Percentiles rank a stretch among this genome's conserved stretches.
Evolutionary conservation across 2,113 vertebrate species (phyloP).

Genomic region (Rousettus leschenaultii): DNA sequence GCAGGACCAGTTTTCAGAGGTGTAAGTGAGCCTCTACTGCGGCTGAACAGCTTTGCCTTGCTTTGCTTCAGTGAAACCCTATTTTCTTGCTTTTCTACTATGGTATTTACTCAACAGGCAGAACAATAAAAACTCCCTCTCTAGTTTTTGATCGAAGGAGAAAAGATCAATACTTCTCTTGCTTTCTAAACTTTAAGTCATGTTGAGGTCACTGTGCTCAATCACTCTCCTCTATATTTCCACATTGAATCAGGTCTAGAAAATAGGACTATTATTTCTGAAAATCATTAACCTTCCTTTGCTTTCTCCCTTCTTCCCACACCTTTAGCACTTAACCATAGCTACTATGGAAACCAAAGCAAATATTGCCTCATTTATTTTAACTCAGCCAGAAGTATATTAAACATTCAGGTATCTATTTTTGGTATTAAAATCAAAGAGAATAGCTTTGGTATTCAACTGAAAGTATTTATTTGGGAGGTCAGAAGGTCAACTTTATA

Average conservation of each 20-base stretch:
- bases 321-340: not conserved
- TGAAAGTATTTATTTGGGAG: not conserved
- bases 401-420: not conserved
- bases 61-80: not conserved
- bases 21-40: not conserved
- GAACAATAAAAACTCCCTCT: not conserved
- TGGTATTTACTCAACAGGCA: not conserved
- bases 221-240: not conserved
- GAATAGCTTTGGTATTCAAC: not conserved
- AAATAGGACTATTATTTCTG: slow-evolving; percentile 4
- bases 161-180: not conserved
- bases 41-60: not conserved
- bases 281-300: not conserved
- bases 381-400: not conserved
- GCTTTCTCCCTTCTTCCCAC: not conserved
- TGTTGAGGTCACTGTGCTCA: not conserved
- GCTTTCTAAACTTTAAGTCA: slow-evolving; percentile 40
- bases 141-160: not conserved
- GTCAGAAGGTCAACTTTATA: not conserved
- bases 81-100: not conserved
- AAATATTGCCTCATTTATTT: not conserved
- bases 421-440: not conserved
- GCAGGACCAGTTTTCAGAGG: not conserved
- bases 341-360: not conserved
- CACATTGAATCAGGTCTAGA: not conserved